phyloP scores from a whole-genome alignment of 1,140 invertebrate species.

The Drosophila elegans region DNA sequence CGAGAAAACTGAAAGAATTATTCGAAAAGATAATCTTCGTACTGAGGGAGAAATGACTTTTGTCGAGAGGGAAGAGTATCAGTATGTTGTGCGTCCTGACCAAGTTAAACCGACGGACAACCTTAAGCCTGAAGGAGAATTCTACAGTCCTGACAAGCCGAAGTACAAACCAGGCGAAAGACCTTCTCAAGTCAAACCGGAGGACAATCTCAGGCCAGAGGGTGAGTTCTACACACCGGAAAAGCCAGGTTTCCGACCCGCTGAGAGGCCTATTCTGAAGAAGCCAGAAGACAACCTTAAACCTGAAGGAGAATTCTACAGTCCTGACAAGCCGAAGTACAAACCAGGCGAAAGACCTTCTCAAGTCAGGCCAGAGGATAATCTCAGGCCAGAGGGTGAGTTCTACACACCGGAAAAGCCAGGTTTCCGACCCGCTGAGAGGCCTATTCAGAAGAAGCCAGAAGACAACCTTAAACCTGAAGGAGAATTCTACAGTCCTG shows the following conservation, averaged over 20 bases:
- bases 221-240: constrained; percentile 85
- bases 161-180: constrained; percentile 73
- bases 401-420: too few relatives aligned
- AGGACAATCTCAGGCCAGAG: constrained; percentile 86
- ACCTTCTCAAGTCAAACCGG: constrained; percentile 70
- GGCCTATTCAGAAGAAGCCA: too few relatives aligned
- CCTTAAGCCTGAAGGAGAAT: constrained; percentile 87
- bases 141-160: constrained; percentile 84
- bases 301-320: too few relatives aligned
- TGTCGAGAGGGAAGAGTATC: constrained; percentile 84
- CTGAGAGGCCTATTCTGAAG: constrained; percentile 85
- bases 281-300: constrained; percentile 86
- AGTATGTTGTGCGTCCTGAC: constrained; percentile 86
- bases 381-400: too few relatives aligned
- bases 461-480: too few relatives aligned
- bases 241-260: constrained; percentile 85
- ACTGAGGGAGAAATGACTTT: constrained; percentile 86
- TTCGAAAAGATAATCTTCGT: constrained; percentile 87
- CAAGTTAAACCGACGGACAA: constrained; percentile 87
- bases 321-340: too few relatives aligned
- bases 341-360: too few relatives aligned
- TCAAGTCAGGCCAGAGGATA: too few relatives aligned
- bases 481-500: too few relatives aligned
- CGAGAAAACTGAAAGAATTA: constrained; percentile 86
- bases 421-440: too few relatives aligned